These are phyloP conservation scores for Melanerpes aurifrons DNA, from an alignment of 2,113 vertebrate species.

Conservation along the genomic window DNA sequence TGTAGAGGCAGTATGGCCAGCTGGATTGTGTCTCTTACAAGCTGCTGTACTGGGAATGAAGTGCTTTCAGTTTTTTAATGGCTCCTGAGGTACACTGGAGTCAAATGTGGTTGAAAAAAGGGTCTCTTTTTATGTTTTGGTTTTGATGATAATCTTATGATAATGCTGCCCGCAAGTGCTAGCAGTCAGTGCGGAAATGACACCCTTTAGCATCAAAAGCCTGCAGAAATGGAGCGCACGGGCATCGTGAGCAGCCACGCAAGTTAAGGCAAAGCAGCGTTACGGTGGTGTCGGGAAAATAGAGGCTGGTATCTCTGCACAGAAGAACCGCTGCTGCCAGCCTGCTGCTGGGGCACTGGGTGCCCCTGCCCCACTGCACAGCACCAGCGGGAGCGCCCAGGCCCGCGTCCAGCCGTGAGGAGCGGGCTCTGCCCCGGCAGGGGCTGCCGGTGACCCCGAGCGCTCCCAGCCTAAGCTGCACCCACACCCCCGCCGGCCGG, in stretches of 20 bases:
- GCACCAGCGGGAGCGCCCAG: not conserved
- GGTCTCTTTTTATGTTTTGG: not conserved
- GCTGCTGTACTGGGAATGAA: not conserved
- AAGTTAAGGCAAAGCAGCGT: accelerated
- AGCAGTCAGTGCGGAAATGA: not conserved
- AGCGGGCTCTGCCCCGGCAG: not conserved
- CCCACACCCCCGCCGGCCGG: not conserved
- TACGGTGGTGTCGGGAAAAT: accelerated
- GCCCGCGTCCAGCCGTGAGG: not conserved
- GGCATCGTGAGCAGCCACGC: accelerated
- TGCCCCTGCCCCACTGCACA: too few relatives aligned
- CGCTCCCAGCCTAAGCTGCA: not conserved
- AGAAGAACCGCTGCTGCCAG: not conserved
- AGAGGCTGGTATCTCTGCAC: accelerated
- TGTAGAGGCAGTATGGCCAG: not conserved
- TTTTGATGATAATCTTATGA: not conserved
- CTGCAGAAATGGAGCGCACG: accelerated
- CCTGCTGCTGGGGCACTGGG: too few relatives aligned
- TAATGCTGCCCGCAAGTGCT: not conserved
- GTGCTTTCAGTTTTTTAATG: not conserved
- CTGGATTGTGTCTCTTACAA: not conserved
- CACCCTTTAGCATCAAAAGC: not conserved
- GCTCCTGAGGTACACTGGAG: not conserved
- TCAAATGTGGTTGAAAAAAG: not conserved
- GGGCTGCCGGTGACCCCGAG: not conserved